Conservation (phyloP, 2,113 vertebrate genomes). For the Pteronura brasiliensis region DNA sequence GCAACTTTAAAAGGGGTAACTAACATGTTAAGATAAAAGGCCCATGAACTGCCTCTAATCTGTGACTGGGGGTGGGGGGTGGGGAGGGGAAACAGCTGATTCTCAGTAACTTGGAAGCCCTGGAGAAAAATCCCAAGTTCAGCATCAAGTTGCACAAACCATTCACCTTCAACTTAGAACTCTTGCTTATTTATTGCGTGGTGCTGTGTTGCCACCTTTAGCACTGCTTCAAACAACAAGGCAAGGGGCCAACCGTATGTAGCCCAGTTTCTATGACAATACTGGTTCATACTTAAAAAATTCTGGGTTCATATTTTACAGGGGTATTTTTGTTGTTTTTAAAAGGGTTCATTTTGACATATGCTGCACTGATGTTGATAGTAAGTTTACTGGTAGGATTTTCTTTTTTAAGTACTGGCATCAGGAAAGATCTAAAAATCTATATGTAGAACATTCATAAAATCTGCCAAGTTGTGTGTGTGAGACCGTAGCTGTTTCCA, state of each 20-base stretch:
- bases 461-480: background rate
- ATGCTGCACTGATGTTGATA: background rate
- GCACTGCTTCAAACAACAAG: background rate
- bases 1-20: background rate
- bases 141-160: background rate
- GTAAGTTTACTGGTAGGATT: background rate
- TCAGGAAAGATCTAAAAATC: background rate
- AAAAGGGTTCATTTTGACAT: background rate
- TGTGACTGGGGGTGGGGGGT: background rate
- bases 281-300: background rate
- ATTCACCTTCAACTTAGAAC: background rate
- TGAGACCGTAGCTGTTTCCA: background rate
- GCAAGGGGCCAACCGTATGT: background rate
- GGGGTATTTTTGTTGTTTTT: background rate
- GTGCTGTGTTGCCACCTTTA: background rate
- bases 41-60: background rate
- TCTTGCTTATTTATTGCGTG: background rate
- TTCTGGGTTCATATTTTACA: background rate
- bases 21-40: conserved; percentile 10
- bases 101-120: conserved; percentile 9
- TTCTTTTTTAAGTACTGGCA: conserved; percentile 17
- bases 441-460: background rate
- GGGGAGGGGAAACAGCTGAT: background rate
- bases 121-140: conserved; percentile 18
- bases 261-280: background rate